Conservation (phyloP, 1,140 invertebrate genomes). For the Caenorhabditis briggsae region DNA sequence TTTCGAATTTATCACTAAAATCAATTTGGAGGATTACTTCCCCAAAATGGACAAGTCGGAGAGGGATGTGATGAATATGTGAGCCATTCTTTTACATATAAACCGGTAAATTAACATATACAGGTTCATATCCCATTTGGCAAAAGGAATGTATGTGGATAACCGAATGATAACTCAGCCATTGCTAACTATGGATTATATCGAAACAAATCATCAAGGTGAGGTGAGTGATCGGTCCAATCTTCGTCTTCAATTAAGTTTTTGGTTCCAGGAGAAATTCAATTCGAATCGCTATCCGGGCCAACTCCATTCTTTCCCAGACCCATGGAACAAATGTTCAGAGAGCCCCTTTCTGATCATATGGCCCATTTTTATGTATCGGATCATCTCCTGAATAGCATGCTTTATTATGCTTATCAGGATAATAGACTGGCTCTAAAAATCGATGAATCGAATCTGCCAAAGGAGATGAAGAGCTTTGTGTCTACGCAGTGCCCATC, state of each 20-base stretch:
- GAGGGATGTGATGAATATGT: conserved; percentile 73
- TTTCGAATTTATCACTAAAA: conserved; percentile 69
- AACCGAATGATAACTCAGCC: conserved; percentile 74
- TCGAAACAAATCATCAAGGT: conserved; percentile 77
- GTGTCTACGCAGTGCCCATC: conserved; percentile 71
- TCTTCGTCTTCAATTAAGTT: background rate
- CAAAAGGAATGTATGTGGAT: conserved; percentile 75
- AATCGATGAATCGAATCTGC: conserved; percentile 70
- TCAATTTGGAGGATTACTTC: conserved; percentile 73
- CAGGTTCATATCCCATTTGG: conserved; percentile 74
- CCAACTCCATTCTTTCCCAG: conserved; percentile 73
- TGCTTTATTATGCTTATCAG: conserved; percentile 77
- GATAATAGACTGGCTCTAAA: conserved; percentile 72
- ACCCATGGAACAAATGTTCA: conserved; percentile 27
- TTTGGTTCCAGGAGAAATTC: conserved; percentile 71
- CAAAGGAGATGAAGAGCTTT: conserved; percentile 72
- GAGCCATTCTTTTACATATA: background rate
- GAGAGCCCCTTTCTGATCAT: conserved; percentile 67
- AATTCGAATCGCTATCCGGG: conserved; percentile 67
- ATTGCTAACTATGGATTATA: conserved; percentile 75
- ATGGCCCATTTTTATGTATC: conserved; percentile 78
- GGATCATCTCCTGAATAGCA: conserved; percentile 76
- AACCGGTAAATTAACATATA: background rate
- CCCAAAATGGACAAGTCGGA: conserved; percentile 62
- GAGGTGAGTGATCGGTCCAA: background rate